Evolutionary conservation across 2,797 vertebrate genomes (phyloP).

Genomic region (Dendrocincla tyrannina): DNA sequence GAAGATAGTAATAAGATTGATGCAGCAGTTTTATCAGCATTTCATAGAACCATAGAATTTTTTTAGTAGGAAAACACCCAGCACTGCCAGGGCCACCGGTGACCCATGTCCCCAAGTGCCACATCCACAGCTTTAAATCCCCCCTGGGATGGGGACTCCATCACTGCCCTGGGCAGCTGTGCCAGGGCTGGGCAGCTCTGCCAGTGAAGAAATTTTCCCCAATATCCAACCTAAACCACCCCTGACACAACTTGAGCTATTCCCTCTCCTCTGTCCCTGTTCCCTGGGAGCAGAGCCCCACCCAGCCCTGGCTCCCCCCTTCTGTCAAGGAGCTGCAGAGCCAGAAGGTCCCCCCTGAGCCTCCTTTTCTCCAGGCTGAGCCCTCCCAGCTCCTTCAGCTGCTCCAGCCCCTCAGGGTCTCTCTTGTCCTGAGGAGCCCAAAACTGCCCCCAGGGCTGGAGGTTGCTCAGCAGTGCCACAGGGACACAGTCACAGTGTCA

Average conservation of each 20-base stretch:
- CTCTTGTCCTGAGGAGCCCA: not conserved
- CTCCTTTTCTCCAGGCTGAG: not conserved
- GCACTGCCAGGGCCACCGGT: not conserved
- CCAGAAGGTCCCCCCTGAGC: not conserved
- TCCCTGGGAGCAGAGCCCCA: not conserved
- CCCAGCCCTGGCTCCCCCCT: not conserved
- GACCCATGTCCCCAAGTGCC: not conserved
- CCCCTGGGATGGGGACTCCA: not conserved
- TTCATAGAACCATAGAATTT: not conserved
- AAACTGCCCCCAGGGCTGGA: not conserved
- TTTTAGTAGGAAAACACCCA: not conserved
- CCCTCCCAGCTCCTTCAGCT: not conserved
- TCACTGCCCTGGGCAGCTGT: not conserved
- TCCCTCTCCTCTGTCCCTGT: not conserved
- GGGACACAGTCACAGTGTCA: not conserved
- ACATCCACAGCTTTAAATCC: not conserved
- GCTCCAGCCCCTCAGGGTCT: fast-evolving
- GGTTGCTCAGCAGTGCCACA: not conserved
- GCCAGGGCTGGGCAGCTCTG: not conserved
- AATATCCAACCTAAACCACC: not conserved
- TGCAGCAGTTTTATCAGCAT: not conserved
- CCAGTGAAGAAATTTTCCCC: not conserved
- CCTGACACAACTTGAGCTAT: not conserved
- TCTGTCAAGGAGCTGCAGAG: not conserved
- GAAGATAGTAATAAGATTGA: not conserved